Percentiles rank a stretch among this genome's conserved stretches.
phyloP scores from a whole-genome alignment of 2,888 invertebrate species.

The Perdita meconis region DNA sequence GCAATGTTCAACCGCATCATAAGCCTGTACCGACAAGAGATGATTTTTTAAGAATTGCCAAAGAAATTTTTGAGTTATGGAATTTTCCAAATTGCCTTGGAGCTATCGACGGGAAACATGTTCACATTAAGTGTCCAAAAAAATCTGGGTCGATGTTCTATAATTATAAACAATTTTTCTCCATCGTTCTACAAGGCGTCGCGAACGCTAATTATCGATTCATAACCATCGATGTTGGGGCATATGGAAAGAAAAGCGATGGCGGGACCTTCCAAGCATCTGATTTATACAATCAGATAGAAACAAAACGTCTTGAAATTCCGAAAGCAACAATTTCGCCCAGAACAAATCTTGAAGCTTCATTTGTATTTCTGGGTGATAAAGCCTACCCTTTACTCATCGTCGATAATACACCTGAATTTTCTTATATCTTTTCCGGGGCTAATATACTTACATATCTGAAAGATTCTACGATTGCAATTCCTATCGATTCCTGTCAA shows the following conservation, averaged over 20 bases:
- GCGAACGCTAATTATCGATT: conserved; percentile 24
- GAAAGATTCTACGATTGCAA: not conserved
- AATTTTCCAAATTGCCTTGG: conserved; percentile 4
- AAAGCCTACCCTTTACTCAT: not conserved
- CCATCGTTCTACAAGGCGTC: conserved; percentile 31
- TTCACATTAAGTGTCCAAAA: not conserved
- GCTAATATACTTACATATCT: not conserved
- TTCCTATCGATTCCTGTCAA: not conserved
- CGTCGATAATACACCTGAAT: no score
- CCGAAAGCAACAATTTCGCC: not conserved
- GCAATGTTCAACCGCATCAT: not conserved
- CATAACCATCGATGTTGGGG: conserved; percentile 43
- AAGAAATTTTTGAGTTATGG: not conserved
- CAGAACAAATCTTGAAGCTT: not conserved
- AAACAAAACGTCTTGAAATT: not conserved
- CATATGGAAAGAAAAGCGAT: conserved; percentile 29
- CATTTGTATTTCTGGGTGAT: conserved; percentile 6
- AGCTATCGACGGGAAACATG: conserved; percentile 3
- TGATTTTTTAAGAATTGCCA: not conserved
- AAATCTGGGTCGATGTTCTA: not conserved
- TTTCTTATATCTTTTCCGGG: no score
- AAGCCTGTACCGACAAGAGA: not conserved
- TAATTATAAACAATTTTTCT: conserved; percentile 20
- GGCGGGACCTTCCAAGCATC: not conserved
- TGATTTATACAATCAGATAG: not conserved